Percentiles rank a stretch among this genome's conserved stretches.
Evolutionary conservation across 1,140 invertebrate genomes (phyloP).

Genomic region (Apis florea): DNA sequence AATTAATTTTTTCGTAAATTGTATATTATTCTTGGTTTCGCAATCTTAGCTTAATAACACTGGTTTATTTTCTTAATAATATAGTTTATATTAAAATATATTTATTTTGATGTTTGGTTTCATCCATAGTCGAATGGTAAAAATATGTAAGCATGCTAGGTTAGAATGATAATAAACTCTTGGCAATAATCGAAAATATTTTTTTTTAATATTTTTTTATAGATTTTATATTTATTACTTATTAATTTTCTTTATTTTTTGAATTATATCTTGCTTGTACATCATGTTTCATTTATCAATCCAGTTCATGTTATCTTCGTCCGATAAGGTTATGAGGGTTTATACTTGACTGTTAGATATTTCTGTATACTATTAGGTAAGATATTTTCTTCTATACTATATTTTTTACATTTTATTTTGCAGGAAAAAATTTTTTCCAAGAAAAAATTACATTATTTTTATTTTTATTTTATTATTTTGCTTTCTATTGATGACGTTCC

Average conservation of each 20-base stretch:
- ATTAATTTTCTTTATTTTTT: background rate
- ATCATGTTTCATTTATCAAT: background rate
- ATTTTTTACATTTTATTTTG: too few relatives aligned
- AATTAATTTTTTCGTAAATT: background rate
- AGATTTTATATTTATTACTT: background rate
- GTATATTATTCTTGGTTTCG: background rate
- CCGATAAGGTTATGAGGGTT: conserved; percentile 22
- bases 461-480: too few relatives aligned
- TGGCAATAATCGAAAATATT: conserved; percentile 61
- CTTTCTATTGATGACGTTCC: too few relatives aligned
- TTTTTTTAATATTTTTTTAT: conserved; percentile 50
- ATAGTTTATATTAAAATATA: background rate
- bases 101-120: background rate
- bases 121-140: conserved; percentile 15
- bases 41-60: too few relatives aligned
- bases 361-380: background rate
- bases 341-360: background rate
- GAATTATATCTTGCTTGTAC: background rate
- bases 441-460: background rate
- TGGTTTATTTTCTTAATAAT: background rate
- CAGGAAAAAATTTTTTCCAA: too few relatives aligned
- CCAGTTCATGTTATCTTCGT: background rate
- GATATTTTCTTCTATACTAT: background rate
- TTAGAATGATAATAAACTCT: conserved; percentile 30
- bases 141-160: conserved; percentile 32